These are phyloP conservation scores for Zingel zingel DNA, from an alignment of 2,113 vertebrate species.

Conservation along the genomic window DNA sequence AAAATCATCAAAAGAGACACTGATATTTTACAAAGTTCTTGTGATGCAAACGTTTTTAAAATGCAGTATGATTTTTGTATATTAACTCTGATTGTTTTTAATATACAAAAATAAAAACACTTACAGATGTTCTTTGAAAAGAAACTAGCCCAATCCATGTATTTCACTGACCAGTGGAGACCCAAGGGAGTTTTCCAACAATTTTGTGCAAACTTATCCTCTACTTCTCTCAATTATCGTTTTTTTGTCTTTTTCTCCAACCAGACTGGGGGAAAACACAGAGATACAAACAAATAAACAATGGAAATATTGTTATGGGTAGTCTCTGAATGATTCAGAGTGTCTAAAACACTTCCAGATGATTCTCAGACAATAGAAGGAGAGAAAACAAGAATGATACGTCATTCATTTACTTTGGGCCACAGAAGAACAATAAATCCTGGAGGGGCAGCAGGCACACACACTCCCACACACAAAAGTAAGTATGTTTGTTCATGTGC, in stretches of 20 bases:
- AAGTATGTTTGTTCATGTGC: conserved; percentile 76
- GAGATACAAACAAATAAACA: conserved; percentile 77
- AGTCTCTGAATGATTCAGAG: conserved; percentile 69
- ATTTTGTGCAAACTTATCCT: conserved; percentile 30
- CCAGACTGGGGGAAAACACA: conserved; percentile 58
- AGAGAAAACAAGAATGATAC: conserved; percentile 69
- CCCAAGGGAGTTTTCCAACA: background rate
- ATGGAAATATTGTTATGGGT: conserved; percentile 80
- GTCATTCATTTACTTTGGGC: conserved; percentile 81
- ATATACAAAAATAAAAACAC: background rate
- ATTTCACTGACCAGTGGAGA: conserved; percentile 19
- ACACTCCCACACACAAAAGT: conserved; percentile 37
- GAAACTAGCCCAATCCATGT: background rate
- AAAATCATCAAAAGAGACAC: background rate
- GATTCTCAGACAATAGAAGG: conserved; percentile 74
- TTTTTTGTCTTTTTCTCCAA: conserved; percentile 32
- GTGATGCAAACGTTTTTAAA: background rate
- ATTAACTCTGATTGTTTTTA: background rate
- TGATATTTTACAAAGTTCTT: background rate
- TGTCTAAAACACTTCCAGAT: conserved; percentile 84
- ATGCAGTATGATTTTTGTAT: background rate
- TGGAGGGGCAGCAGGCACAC: conserved; percentile 33
- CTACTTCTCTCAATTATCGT: conserved; percentile 12
- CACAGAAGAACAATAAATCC: conserved; percentile 74
- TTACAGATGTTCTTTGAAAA: background rate